Evolutionary conservation across 2,113 vertebrate species (phyloP), one percentile per base, ranked within the genome.

Genomic region (Muntiacus reevesi): DNA sequence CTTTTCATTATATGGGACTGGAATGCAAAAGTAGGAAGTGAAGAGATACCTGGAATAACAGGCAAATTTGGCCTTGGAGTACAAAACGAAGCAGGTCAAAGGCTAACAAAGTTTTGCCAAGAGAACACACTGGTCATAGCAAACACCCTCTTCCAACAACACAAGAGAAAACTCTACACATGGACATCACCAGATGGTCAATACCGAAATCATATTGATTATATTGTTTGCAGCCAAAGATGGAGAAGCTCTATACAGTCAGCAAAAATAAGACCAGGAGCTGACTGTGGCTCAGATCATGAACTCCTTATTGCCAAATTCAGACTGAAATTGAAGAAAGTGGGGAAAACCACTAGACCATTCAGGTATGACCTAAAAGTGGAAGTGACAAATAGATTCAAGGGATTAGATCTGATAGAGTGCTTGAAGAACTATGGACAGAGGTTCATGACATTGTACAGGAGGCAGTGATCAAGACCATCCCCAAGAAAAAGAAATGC

Each of bases 171-270:
- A 36, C 17, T 67, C 7, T 36, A 21, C 64, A 21, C 17, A 36
- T 71, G 64, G 64, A 71, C 17, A 71, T 36, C 64, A 21, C 64
- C 64, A 71, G 17, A 21, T 71, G 64, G 64, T 21, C 9, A 5
- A 36, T 0, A 36, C 33, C 0, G 0, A 71, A 71, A 71, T 36
- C n/a, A 36, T 2, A 71, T 21, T 36, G n/a, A 71, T 36, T 71
- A 23, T 71, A 71, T 71, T 71, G 2, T 36, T 36, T 71, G n/a
- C 19, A 71, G 64, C 8, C 17, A 36, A 71, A 71, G n/a, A 21
- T 36, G n/a, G 64, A 21, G 9, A 71, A 21, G 64, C 17, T 71
- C 17, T 71, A 71, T 71, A 36, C 5, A 71, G 1, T 71, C 64
- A 71, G n/a, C 64, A 71, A 67, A 67, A 67, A 67, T 4, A 67